Evolutionary conservation across 53 echinoderm and acorn worm species (phyloP).

Genomic region (Astropecten irregularis): DNA sequence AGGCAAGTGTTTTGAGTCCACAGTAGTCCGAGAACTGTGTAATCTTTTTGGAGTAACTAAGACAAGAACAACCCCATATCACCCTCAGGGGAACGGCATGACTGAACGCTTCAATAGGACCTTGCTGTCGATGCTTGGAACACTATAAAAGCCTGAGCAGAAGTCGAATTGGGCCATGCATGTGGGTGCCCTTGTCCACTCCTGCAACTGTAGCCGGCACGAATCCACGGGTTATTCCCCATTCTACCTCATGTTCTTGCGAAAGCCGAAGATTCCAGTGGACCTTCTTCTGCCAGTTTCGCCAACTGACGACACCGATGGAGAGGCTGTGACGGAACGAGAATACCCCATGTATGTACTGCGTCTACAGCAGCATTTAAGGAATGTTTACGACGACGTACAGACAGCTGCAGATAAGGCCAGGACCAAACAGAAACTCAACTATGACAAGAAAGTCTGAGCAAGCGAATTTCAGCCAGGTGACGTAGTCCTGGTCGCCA

Average conservation of each 20-base stretch:
- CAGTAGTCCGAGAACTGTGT: slow-evolving; percentile 22
- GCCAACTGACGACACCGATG: background rate
- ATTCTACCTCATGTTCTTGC: slow-evolving; percentile 16
- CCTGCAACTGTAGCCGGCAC: slow-evolving; percentile 35
- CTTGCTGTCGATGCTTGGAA: slow-evolving; percentile 13
- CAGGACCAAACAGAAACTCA: background rate
- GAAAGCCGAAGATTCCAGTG: background rate
- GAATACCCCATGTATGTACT: background rate
- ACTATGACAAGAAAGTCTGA: background rate
- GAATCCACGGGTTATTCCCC: slow-evolving; percentile 20
- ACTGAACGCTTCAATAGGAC: slow-evolving; percentile 9
- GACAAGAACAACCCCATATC: slow-evolving; percentile 53
- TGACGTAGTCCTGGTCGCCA: background rate
- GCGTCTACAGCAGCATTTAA: background rate
- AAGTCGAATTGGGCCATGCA: slow-evolving; percentile 15
- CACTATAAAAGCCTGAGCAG: background rate
- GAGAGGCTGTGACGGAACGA: background rate
- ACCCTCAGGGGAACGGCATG: slow-evolving; percentile 46
- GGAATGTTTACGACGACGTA: background rate
- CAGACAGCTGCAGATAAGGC: background rate
- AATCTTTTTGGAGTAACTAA: background rate
- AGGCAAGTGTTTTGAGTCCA: slow-evolving; percentile 41
- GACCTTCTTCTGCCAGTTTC: background rate
- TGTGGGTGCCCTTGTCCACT: background rate
- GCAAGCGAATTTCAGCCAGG: background rate